phyloP scores from a whole-genome alignment of 2,113 vertebrate genomes.

The Calcarius ornatus region DNA sequence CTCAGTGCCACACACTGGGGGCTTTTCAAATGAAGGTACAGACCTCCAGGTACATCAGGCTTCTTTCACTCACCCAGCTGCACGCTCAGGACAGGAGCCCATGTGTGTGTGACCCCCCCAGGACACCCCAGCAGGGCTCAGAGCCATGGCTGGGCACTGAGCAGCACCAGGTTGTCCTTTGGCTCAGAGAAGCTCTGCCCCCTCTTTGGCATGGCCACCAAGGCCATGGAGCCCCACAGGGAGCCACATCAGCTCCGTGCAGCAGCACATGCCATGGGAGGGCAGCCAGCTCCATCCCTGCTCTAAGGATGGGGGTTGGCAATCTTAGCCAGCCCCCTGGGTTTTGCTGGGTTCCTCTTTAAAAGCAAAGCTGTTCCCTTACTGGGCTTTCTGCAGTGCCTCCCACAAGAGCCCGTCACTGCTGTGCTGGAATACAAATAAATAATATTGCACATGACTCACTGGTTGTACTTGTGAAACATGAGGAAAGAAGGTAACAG shows the following conservation, averaged over 20 bases:
- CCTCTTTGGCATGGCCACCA: not conserved
- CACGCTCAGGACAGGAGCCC: rapidly evolving
- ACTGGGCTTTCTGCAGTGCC: not conserved
- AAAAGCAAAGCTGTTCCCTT: not conserved
- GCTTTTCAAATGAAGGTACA: not conserved
- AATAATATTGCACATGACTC: not conserved
- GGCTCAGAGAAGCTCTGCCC: not conserved
- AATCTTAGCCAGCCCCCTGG: not conserved
- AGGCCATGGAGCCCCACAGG: rapidly evolving
- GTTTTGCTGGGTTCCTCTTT: not conserved
- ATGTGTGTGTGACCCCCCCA: rapidly evolving
- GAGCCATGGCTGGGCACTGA: not conserved
- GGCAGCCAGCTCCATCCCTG: not conserved
- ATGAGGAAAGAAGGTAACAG: constrained; percentile 23
- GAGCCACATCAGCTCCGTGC: rapidly evolving
- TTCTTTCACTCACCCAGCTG: not conserved
- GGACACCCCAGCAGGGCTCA: not conserved
- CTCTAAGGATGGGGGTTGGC: not conserved
- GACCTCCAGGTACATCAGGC: rapidly evolving
- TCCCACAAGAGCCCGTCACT: not conserved
- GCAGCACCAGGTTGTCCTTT: not conserved
- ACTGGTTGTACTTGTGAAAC: constrained; percentile 17
- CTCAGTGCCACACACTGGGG: not conserved
- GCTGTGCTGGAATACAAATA: not conserved
- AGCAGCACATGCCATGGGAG: not conserved